phyloP scores from a whole-genome alignment of 1,140 invertebrate species.

The Zaprionus gabonicus region DNA sequence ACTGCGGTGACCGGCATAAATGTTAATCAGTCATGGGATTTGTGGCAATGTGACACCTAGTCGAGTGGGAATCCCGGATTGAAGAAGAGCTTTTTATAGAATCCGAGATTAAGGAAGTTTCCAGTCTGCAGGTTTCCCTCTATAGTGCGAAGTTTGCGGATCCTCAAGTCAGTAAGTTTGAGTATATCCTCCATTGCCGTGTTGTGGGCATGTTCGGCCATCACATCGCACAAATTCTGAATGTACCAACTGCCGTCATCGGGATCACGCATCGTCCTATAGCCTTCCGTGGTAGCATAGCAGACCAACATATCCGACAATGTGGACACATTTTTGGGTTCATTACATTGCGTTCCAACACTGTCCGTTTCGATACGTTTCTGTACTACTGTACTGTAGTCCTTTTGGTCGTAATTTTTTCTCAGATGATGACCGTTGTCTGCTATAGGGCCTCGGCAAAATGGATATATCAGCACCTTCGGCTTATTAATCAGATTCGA shows the following conservation, averaged over 20 bases:
- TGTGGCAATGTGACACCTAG: conserved; percentile 30
- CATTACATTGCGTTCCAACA: background rate
- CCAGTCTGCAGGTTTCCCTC: conserved; percentile 59
- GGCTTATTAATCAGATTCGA: conserved; percentile 88
- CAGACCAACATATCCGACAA: conserved; percentile 87
- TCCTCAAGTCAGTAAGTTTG: conserved; percentile 86
- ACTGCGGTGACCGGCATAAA: conserved; percentile 35
- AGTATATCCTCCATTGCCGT: conserved; percentile 88
- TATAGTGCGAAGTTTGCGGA: conserved; percentile 26
- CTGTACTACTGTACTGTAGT: background rate
- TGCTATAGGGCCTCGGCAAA: conserved; percentile 85
- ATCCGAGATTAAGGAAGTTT: conserved; percentile 59
- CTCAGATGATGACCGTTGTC: conserved; percentile 62
- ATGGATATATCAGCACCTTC: conserved; percentile 92
- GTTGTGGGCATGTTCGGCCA: conserved; percentile 89
- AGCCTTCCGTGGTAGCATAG: conserved; percentile 88
- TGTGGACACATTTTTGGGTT: conserved; percentile 72
- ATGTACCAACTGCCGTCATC: conserved; percentile 90
- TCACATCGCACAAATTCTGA: conserved; percentile 89
- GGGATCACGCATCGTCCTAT: conserved; percentile 88
- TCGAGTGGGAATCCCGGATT: conserved; percentile 68
- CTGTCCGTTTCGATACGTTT: conserved; percentile 43
- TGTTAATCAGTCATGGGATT: conserved; percentile 54
- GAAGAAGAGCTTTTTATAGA: conserved; percentile 71
- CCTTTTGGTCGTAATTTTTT: background rate